Evolutionary conservation across 2,113 vertebrate species (phyloP), one percentile per base, ranked within the genome.

Genomic region (Callospermophilus lateralis): DNA sequence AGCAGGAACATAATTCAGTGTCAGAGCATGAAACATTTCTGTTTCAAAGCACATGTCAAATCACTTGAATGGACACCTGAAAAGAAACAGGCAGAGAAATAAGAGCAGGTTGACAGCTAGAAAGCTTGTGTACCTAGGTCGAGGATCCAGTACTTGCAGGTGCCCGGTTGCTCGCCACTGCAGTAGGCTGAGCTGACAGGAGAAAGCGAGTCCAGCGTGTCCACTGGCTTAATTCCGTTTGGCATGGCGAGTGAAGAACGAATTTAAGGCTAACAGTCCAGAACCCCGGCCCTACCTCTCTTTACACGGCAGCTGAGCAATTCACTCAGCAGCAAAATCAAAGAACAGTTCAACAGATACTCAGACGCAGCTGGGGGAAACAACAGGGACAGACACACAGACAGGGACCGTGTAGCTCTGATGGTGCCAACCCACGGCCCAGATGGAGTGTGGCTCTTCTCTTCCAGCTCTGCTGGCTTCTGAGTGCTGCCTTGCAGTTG

Each of bases 81-180:
- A 16, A 80, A 26, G 26, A 67, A 58, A 61, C 0, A 19, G 48
- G n/a, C 22, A 24, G 24, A 45, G 63, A 30, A 37, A 42, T 70
- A 13, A 20, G 76, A 1, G 11, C 34, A 1, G 67, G n/a, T 24
- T 2, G 30, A 42, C 80, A 8, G 2, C 61, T 4, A 53, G 55
- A 51, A 19, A 19, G 37, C 3, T 0, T 7, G 0, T 1, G 53
- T 99, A 99, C 99, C 99, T 98, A 99, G 98, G 98, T 99, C 99
- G 98, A 99, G 99, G 96, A 99, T 99, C 99, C 99, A 99, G 98
- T 99, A 99, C 98, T 99, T 99, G 98, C 99, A 99, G 98, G 98
- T 99, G 92, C 99, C 98, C 0, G 99, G 97, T 95, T 99, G 98
- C 96, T 98, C 98, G 72, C 98, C 86, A 84, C 98, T 0, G 2